Evolutionary conservation across 2,888 invertebrate species (phyloP).

Genomic region (Cecidostiba fungosa): DNA sequence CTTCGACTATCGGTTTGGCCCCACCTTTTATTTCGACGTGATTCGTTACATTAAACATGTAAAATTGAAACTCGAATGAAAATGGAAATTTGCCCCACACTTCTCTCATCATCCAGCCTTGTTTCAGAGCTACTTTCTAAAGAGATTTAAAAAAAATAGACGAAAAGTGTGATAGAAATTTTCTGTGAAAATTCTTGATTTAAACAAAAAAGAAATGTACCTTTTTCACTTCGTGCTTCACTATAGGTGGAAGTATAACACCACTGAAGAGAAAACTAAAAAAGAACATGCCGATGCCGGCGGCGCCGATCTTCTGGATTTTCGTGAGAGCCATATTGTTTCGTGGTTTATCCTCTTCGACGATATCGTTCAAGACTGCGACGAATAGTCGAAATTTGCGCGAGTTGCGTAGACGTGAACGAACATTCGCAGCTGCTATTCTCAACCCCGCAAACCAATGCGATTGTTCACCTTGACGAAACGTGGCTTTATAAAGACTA

Average conservation of each 20-base stretch:
- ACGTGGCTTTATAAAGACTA: conserved; percentile 7
- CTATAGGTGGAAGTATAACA: conserved; percentile 25
- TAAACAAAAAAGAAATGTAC: too few species aligned
- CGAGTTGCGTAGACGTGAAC: neutral
- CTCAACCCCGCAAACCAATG: neutral
- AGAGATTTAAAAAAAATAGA: neutral
- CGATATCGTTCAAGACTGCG: conserved; percentile 21
- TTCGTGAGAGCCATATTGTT: conserved; percentile 32
- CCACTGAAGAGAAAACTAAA: conserved; percentile 40
- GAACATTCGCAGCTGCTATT: neutral
- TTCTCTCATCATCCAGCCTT: conserved; percentile 79
- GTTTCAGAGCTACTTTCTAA: conserved; percentile 48
- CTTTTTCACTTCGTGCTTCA: conserved; percentile 24
- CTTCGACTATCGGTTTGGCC: conserved; percentile 86
- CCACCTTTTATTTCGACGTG: conserved; percentile 87
- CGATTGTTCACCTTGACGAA: neutral
- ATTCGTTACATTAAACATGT: conserved; percentile 92
- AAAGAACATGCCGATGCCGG: conserved; percentile 30
- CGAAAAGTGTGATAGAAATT: neutral
- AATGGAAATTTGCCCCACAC: conserved; percentile 91
- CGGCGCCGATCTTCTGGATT: conserved; percentile 21
- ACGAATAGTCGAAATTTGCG: conserved; percentile 29
- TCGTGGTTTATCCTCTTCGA: conserved; percentile 9
- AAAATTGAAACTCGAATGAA: conserved; percentile 88
- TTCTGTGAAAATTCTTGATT: too few species aligned